Evolutionary conservation across 2,797 vertebrate genomes (phyloP), one percentile per base, ranked within the genome.

Genomic region (Uromys caudimaculatus): DNA sequence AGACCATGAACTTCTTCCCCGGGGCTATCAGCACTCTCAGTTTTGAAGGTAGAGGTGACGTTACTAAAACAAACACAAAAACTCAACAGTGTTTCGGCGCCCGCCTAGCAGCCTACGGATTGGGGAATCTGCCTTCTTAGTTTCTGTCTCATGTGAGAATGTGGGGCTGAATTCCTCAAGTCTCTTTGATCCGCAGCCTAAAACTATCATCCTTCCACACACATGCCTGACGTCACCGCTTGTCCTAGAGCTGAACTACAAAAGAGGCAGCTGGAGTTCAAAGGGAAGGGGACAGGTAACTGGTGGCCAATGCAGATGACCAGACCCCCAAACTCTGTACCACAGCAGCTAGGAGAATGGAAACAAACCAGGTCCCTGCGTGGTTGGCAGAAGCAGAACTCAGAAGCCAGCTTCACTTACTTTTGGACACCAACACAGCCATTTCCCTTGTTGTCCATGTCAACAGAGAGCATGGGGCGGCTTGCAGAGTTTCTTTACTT

Each of bases 391-490:
- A 60, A 73, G 97, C 97, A 96, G 89, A 96, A 97, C 95, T 82
- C 96, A 90, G 84, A 97, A 97, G 95, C 93, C 81, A 75, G 17
- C 90, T n/a, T 97, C 95, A 98, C 98, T 97, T 99, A 99, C 99
- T 99, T 99, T 99, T 99, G 99, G 97, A 99, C 99, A 98, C 99
- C 99, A 98, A 99, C 98, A 97, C 99, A 99, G 98, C 99, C 99
- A 99, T 99, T 99, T 98, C 99, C 99, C 98, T 99, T 99, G 98
- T 99, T 99, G 99, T 99, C 99, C 99, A 99, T 99, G 98, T 98
- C 98, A 98, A 98, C 98, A 96, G 98, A 98, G 97, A 98, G 98
- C 98, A 98, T 98, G 94, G 97, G 97, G 95, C 98, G 64, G 93
- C 97, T 58, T 1, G 97, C 98, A 97, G 96, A 94, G 97, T 94